These are phyloP conservation scores for Pterocles gutturalis DNA, from an alignment of 2,113 vertebrate species.

Conservation along the genomic window DNA sequence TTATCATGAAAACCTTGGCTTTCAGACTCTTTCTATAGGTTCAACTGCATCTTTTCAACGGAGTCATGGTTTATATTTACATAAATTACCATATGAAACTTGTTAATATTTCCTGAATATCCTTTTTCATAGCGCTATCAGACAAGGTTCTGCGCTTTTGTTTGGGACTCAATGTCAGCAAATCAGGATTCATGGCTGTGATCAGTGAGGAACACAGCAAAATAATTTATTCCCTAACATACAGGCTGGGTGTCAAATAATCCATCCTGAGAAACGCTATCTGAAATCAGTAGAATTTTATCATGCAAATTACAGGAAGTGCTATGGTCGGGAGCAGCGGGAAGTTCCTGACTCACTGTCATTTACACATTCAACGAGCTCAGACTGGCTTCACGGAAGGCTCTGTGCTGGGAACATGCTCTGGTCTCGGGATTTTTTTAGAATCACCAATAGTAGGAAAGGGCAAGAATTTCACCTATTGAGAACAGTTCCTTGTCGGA, in stretches of 20 bases:
- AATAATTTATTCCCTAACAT: constrained; percentile 73
- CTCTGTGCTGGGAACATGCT: background rate
- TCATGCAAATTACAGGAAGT: constrained; percentile 73
- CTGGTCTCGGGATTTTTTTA: background rate
- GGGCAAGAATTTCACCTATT: background rate
- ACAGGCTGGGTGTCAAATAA: constrained; percentile 66
- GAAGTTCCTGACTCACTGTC: constrained; percentile 67
- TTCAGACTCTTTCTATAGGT: constrained; percentile 51
- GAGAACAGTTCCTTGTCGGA: background rate
- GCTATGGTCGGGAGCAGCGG: constrained; percentile 68
- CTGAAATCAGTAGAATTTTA: constrained; percentile 75
- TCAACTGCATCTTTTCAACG: constrained; percentile 67
- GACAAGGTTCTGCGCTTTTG: constrained; percentile 76
- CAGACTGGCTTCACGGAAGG: background rate
- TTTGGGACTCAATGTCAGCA: constrained; percentile 75
- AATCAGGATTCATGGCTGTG: constrained; percentile 57
- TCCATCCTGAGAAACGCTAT: constrained; percentile 30
- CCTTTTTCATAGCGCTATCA: constrained; percentile 71
- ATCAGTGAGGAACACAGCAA: constrained; percentile 49
- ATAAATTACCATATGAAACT: constrained; percentile 82
- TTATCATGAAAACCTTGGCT: constrained; percentile 60
- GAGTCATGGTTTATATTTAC: constrained; percentile 79
- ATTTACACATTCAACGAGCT: constrained; percentile 54
- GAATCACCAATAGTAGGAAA: background rate
- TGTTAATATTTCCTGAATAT: constrained; percentile 76